Evolutionary conservation across 1,140 invertebrate genomes (phyloP).

Genomic region (Drosophila prosaltans): DNA sequence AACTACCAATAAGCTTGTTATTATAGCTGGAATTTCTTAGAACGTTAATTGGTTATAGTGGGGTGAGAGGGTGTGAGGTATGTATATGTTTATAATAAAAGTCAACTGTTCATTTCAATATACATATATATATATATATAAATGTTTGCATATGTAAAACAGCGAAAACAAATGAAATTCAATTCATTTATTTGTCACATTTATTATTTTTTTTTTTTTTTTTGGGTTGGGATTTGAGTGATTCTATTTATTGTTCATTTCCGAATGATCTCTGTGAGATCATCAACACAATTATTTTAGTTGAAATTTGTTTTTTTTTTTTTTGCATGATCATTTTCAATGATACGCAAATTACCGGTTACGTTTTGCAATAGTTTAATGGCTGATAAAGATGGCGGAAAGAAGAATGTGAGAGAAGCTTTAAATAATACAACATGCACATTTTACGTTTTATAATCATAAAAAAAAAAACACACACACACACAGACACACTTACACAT

Average conservation of each 20-base stretch:
- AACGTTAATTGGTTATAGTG: conserved; percentile 20
- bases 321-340: conserved; percentile 8
- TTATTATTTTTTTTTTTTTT: conserved; percentile 18
- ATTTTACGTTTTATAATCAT: too few relatives aligned
- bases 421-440: too few relatives aligned
- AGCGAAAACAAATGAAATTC: conserved; percentile 56
- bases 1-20: neutral
- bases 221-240: conserved; percentile 1
- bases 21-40: conserved; percentile 36
- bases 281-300: conserved; percentile 48
- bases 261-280: conserved; percentile 68
- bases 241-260: conserved; percentile 31
- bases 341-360: conserved; percentile 12
- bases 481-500: too few relatives aligned
- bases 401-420: neutral
- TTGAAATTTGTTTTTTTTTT: neutral
- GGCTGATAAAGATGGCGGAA: neutral
- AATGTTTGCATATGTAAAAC: conserved; percentile 23
- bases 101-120: conserved; percentile 40
- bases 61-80: neutral
- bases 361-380: neutral
- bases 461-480: too few relatives aligned
- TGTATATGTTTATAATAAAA: conserved; percentile 27
- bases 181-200: conserved; percentile 55
- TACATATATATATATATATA: neutral